Evolutionary conservation across 2,888 invertebrate species (phyloP), one percentile per base, ranked within the genome.

Genomic region (Chymomyza fuscimana): DNA sequence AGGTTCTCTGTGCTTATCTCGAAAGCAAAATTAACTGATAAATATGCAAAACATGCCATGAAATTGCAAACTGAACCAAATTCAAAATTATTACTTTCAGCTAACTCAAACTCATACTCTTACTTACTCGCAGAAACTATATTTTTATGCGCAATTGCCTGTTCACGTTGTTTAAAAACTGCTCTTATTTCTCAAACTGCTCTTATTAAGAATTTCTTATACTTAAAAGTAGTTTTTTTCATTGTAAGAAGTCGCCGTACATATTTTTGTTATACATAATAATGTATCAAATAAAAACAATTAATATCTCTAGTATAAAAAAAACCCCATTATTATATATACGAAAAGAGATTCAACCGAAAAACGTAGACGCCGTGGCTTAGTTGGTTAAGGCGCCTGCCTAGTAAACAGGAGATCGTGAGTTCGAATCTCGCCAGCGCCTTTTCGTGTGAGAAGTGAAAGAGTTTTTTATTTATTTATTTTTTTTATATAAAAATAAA

Each of bases 321-420:
- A 22, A 22, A 2, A 22, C 1, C 22, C n/a, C 19, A 19, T 19
- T 19, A 36, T 1, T 36, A 9, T 36, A 36, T 9, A 36, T 36
- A 7, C 36, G 6, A 25, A 25, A 25, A 25, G 0, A 25, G 25
- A 25, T 25, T 3, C 25, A 25, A 2, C 19, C 2, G 19, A 19
- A 19, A 19, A 19, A 19, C 19, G 19, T 2, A 19, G 19, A 19
- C 1, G 91, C 91, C 91, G 91, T 91, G 91, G 91, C 91, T 91
- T 91, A 91, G 91, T 91, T 91, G 91, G 91, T 91, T 91, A 91
- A 91, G 91, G 91, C 91, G 91, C 91, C 91, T 91, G 91, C 91
- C 91, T 91, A 91, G 91, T 91, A 91, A 91, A 91, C 91, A 91
- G 91, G 91, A 91, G 91, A 91, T 91, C 91, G 87, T 91, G 91